Evolutionary conservation across 2,797 vertebrate species (phyloP).

Genomic region (Hemibagrus guttatus): DNA sequence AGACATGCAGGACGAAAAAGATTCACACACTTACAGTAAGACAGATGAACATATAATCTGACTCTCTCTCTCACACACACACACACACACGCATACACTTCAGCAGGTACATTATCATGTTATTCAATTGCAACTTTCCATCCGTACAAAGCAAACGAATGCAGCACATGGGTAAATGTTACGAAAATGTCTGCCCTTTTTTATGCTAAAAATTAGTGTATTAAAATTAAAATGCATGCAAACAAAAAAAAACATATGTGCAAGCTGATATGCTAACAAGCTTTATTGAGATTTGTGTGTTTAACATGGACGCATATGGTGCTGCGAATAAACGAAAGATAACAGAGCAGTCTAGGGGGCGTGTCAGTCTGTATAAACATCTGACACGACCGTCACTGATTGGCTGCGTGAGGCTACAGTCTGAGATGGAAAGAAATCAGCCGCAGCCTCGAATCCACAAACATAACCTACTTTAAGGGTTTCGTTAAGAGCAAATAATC

Average conservation of each 20-base stretch:
- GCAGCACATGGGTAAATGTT: not conserved
- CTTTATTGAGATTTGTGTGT: not conserved
- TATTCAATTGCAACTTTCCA: not conserved
- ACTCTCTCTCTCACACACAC: conserved; percentile 5
- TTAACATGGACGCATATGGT: too few species aligned
- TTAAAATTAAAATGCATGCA: not conserved
- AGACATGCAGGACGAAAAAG: conserved; percentile 15
- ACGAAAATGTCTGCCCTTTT: not conserved
- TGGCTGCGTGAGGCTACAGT: not conserved
- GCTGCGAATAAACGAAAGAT: too few species aligned
- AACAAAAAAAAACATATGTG: not conserved
- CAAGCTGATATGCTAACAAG: not conserved
- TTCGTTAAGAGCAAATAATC: not conserved
- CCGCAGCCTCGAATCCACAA: not conserved
- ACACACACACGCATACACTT: not conserved
- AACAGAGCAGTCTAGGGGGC: not conserved
- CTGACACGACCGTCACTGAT: not conserved
- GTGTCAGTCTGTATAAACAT: not conserved
- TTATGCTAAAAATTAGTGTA: not conserved
- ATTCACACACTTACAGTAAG: not conserved
- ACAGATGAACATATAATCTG: not conserved
- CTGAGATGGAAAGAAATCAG: conserved; percentile 6
- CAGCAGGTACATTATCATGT: not conserved
- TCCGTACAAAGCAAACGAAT: not conserved
- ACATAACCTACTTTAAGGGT: not conserved